Percentiles rank a stretch among this genome's conserved stretches.
phyloP scores from a whole-genome alignment of 2,888 invertebrate genomes.

The Drosophila acutilabella region DNA sequence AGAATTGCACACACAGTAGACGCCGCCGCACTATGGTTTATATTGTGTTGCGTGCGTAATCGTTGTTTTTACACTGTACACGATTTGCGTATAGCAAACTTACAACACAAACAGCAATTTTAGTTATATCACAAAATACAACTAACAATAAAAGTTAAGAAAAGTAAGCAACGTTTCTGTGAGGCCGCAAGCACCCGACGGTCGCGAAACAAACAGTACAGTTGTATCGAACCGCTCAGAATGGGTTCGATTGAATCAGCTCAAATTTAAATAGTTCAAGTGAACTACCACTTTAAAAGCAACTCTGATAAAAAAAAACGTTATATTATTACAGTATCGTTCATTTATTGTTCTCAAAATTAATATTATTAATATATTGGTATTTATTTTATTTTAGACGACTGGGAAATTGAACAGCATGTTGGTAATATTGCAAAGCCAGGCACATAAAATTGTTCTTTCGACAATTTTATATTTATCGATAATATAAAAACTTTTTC shows the following conservation, averaged over 20 bases:
- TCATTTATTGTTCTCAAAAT: too few relatives aligned
- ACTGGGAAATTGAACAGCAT: too few relatives aligned
- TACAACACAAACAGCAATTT: conserved; percentile 15
- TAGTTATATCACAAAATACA: conserved; percentile 27
- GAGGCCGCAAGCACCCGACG: neutral
- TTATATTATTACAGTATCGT: too few relatives aligned
- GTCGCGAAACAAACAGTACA: neutral
- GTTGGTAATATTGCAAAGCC: too few relatives aligned
- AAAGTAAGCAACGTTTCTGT: neutral
- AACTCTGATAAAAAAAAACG: too few relatives aligned
- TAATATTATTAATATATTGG: too few relatives aligned
- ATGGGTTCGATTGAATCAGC: too few relatives aligned
- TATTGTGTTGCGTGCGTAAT: neutral
- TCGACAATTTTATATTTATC: neutral
- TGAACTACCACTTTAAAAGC: too few relatives aligned
- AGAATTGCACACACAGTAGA: conserved; percentile 47
- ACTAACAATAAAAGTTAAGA: conserved; percentile 25
- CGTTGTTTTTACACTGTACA: neutral
- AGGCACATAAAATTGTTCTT: too few relatives aligned
- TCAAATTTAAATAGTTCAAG: too few relatives aligned
- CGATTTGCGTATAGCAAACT: neutral
- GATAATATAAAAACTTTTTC: neutral
- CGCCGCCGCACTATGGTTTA: conserved; percentile 53
- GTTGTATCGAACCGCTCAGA: neutral
- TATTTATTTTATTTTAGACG: too few relatives aligned